Evolutionary conservation across 2,888 invertebrate genomes (phyloP), one percentile per base, ranked within the genome.

Genomic region (Rhogogaster chlorosoma): DNA sequence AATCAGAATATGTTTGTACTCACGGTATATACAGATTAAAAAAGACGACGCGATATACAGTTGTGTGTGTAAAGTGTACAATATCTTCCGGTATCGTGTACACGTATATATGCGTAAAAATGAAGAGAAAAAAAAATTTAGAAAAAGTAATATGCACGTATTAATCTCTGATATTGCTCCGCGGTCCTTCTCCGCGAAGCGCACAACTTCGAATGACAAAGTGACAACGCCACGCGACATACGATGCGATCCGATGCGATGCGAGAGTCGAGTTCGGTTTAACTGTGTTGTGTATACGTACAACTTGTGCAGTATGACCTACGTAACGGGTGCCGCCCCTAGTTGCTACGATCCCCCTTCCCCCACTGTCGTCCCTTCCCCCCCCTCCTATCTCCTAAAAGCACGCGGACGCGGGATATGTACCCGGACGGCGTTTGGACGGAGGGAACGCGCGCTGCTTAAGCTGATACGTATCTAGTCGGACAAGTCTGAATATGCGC

Each of bases 271-370:
- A 15, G 29, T 29, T 67, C 26, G 5, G 26, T 15, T 26, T 67
- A 67, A 53, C 53, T 67, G 45, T n/a, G 75, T 75, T 15, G 32
- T 42, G 42, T 22, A 45, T 75, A 32, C 26, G 32, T 57, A 57
- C 15, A 29, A n/a, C 70, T 73, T 84, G 75, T 84, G 85, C 80
- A 83, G 86, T 84, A 82, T 85, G 83, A 82, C 53, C 83, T 70
- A 71, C 67, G 86, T 86, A 86, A 86, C 86, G 86, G 86, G 80
- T 75, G 36, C 85, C 80, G 85, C 83, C 85, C 83, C 86, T 61
- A 36, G 38, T 22, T 12, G 49, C 61, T 18, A 29, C 18, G 53
- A n/a, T 38, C 18, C 32, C n/a, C 9, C 53, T 15, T n/a, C 7
- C 26, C 49, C 2, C 53, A 26, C n/a, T 4, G 29, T 2, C 38